phyloP scores from a whole-genome alignment of 2,888 invertebrate species.

The Idaea straminata region DNA sequence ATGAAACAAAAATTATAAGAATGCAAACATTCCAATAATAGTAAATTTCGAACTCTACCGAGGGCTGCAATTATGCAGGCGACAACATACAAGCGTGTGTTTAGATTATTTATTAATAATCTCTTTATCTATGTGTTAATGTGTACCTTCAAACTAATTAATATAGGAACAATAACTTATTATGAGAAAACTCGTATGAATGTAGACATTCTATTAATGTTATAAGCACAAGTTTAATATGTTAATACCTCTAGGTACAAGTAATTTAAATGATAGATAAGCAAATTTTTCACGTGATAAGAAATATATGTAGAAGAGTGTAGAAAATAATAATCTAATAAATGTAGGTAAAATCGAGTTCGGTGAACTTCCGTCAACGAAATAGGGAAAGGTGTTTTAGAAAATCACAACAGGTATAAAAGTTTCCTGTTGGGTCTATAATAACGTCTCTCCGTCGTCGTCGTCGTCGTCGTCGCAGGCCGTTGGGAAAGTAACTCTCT shows the following conservation, averaged over 20 bases:
- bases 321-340: background rate
- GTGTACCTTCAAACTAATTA: too few species aligned
- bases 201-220: constrained; percentile 3
- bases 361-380: constrained; percentile 71
- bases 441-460: constrained; percentile 14
- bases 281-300: constrained; percentile 55
- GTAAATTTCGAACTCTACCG: too few species aligned
- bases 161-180: background rate
- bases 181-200: constrained; percentile 4
- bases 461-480: too few species aligned
- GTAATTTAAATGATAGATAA: constrained; percentile 54
- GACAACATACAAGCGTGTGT: background rate
- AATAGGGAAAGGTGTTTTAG: constrained; percentile 59
- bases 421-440: constrained; percentile 39
- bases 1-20: too few species aligned
- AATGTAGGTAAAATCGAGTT: constrained; percentile 39
- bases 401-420: constrained; percentile 36
- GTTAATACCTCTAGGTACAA: constrained; percentile 23
- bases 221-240: constrained; percentile 12
- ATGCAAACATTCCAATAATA: too few species aligned
- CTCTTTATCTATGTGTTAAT: background rate
- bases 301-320: constrained; percentile 23
- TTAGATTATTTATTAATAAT: background rate
- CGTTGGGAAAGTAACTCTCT: constrained; percentile 21
- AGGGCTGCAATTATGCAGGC: too few species aligned